phyloP scores from a whole-genome alignment of 2,888 invertebrate species.

The Mesochorus sp. region DNA sequence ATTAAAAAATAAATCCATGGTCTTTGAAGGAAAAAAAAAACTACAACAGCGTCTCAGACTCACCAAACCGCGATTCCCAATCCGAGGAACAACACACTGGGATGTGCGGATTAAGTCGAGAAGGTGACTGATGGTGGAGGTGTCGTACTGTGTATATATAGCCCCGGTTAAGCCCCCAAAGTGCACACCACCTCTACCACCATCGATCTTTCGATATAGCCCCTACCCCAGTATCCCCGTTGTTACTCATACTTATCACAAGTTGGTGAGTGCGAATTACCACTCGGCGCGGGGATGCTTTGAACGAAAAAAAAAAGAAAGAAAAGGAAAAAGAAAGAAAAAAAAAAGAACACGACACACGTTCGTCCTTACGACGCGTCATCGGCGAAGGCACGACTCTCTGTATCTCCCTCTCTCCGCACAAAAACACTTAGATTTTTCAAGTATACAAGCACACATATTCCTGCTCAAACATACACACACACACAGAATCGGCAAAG shows the following conservation, averaged over 20 bases:
- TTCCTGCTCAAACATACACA: not conserved
- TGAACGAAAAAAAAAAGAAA: too few species aligned
- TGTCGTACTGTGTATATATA: slow-evolving; percentile 79
- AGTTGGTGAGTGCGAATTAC: not conserved
- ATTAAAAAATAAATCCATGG: not conserved
- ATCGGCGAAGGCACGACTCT: slow-evolving; percentile 20
- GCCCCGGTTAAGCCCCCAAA: slow-evolving; percentile 74
- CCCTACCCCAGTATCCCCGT: slow-evolving; percentile 49
- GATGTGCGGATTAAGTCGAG: slow-evolving; percentile 75
- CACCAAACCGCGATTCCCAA: slow-evolving; percentile 73
- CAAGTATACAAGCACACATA: too few species aligned
- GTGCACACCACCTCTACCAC: slow-evolving; percentile 60
- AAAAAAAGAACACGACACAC: slow-evolving; percentile 1
- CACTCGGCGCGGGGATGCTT: slow-evolving; percentile 50
- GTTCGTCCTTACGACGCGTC: slow-evolving; percentile 53
- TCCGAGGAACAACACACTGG: slow-evolving; percentile 67
- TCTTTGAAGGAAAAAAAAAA: not conserved
- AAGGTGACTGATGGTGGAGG: slow-evolving; percentile 79
- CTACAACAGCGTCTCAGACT: slow-evolving; percentile 62
- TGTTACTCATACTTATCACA: not conserved
- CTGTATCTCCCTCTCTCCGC: slow-evolving; percentile 23
- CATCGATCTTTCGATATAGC: slow-evolving; percentile 45
- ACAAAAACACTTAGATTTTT: not conserved
- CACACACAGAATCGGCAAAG: slow-evolving; percentile 5
- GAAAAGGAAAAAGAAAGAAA: too few species aligned